Evolutionary conservation across 2,113 vertebrate species (phyloP), one percentile per base, ranked within the genome.

Genomic region (Mugil cephalus): DNA sequence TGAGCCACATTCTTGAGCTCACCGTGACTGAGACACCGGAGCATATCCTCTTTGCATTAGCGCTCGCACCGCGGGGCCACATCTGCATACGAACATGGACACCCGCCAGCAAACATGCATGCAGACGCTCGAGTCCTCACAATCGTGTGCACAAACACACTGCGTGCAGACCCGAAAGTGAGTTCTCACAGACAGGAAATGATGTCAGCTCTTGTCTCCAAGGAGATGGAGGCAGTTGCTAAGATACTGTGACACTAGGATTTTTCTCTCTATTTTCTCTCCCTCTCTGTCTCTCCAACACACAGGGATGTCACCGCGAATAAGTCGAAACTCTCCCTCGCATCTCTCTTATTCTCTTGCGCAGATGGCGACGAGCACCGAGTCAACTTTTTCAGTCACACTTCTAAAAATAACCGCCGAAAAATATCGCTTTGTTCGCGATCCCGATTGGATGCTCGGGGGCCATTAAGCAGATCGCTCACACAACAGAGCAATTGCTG

Each of bases 151-250:
- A 82, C 73, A 83, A 65, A 90, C 83, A 88, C 87, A 91, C 76
- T 69, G 75, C 90, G 86, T 87, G 89, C 83, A 87, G 90, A 88
- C 83, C 24, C 80, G 86, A 92, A 90, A 92, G 85, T 83, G 83
- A 93, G 88, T 93, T 91, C 89, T 93, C 88, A 88, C 83, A 90
- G 88, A 92, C 92, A 89, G 93, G 93, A 94, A 94, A 88, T 94
- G 92, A 94, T 93, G 93, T 93, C 90, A 93, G 83, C 55, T 89
- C 89, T 90, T 88, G 93, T 94, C 93, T 94, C 93, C 93, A 94
- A 93, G 93, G 92, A 93, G 93, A 94, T 93, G 88, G 90, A 93
- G 90, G 89, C 91, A 92, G 93, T 94, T 94, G 93, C 93, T 94
- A 93, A 94, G 93, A 94, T 94, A 94, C 93, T 92, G 93, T 94